Evolutionary conservation across 2,888 invertebrate genomes (phyloP), one percentile per base, ranked within the genome.

Genomic region (Orchesellides sinensis): DNA sequence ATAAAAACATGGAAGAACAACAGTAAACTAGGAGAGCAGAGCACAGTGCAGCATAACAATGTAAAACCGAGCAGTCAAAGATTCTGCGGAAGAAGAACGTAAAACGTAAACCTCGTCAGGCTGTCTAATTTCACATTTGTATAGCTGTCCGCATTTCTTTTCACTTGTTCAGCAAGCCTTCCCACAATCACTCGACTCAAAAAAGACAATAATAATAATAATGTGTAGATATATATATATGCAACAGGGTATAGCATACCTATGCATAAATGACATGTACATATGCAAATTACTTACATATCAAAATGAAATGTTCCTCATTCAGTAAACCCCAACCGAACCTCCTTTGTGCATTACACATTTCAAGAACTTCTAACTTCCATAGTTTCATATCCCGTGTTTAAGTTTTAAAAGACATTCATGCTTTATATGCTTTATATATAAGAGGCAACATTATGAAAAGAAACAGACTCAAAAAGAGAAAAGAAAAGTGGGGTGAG

Each of bases 371-470:
- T 40, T n/a, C 40, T n/a, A 40, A 14, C n/a, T 8, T 8, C 40
- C 10, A 40, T n/a, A 5, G n/a, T 40, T 40, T 40, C n/a, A 5
- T 40, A 40, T n/a, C 40, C n/a, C 40, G n/a, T 14, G 40, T 40
- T 40, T 40, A n/a, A 40, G 40, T 40, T 40, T 40, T 3, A 12
- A 8, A 35, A 59, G 70, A 45, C 59, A 56, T 59, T 70, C 14
- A 56, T 40, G 35, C 0, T 25, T 35, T 14, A 27, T 25, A 17
- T 12, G 19, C 54, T 6, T 21, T 19, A 10, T 19, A 56, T n/a
- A 52, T 32, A 35, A 45, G 45, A 21, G 21, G 25, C 70, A 56
- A 40, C 56, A 70, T 35, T 70, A 56, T 56, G 40, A 70, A 70
- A 70, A 56, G 56, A 40, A 40, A 56, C 40, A 29, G 35, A 17